These are phyloP conservation scores for Heteronetta atricapilla DNA, from an alignment of 2,113 vertebrate genomes.

Conservation along the genomic window DNA sequence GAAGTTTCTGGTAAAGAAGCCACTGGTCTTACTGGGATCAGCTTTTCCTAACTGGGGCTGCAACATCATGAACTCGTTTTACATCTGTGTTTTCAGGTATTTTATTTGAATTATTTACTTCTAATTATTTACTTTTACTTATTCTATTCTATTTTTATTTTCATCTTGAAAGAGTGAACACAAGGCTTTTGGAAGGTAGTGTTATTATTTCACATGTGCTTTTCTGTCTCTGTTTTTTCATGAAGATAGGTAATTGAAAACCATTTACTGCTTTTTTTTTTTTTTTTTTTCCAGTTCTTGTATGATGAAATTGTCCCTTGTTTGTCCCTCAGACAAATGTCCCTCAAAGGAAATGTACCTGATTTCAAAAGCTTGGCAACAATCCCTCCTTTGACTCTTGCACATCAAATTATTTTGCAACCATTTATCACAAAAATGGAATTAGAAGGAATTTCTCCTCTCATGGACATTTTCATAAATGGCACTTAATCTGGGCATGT, in stretches of 20 bases:
- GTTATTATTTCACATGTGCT: background rate
- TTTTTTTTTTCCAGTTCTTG: background rate
- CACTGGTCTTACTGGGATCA: background rate
- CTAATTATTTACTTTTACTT: too few relatives aligned
- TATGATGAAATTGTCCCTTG: slow-evolving; percentile 54
- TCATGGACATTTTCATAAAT: background rate
- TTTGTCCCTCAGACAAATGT: slow-evolving; percentile 29
- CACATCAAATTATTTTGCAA: slow-evolving; percentile 59
- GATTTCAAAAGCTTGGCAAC: slow-evolving; percentile 66
- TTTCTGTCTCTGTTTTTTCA: background rate
- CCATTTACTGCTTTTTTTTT: background rate
- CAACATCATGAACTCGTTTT: background rate
- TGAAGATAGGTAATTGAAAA: background rate
- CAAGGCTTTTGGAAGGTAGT: background rate
- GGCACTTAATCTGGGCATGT: background rate
- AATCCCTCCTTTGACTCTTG: slow-evolving; percentile 20
- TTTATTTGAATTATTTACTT: too few relatives aligned
- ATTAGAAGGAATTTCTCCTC: background rate
- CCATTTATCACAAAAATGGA: background rate
- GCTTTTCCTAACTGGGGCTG: background rate
- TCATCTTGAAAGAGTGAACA: background rate
- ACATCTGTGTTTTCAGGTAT: background rate
- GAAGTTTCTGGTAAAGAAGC: background rate
- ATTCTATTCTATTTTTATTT: background rate
- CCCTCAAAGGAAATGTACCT: slow-evolving; percentile 18